Evolutionary conservation across 1,140 invertebrate species (phyloP).

Genomic region (Galendromus occidentalis): DNA sequence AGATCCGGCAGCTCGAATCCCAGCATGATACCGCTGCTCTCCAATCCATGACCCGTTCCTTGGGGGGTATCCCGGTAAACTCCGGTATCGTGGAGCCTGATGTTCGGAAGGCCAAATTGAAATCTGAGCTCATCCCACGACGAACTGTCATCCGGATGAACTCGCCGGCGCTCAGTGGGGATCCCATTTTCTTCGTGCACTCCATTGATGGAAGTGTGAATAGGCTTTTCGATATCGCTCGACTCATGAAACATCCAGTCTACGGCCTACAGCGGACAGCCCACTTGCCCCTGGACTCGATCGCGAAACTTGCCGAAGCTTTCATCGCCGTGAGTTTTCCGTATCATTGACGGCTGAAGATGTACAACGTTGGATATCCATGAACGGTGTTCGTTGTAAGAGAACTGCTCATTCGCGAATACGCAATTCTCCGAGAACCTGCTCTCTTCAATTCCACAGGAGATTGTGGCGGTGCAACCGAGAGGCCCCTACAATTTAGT

Average conservation of each 20-base stretch:
- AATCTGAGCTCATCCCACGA: constrained; percentile 31
- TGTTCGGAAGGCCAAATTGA: background rate
- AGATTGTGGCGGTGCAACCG: constrained; percentile 53
- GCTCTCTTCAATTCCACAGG: constrained; percentile 25
- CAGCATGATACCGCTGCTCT: constrained; percentile 16
- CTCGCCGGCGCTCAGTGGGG: constrained; percentile 21
- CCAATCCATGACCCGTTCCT: constrained; percentile 21
- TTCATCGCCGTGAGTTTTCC: constrained; percentile 43
- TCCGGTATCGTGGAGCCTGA: background rate
- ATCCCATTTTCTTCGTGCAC: constrained; percentile 54
- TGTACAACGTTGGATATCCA: too few species aligned
- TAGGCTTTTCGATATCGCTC: constrained; percentile 44
- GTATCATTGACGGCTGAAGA: too few species aligned
- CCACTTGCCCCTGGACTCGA: constrained; percentile 42
- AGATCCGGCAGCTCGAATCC: constrained; percentile 42
- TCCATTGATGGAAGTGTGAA: constrained; percentile 72
- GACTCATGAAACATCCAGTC: constrained; percentile 47
- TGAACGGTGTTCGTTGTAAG: too few species aligned
- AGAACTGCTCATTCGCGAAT: too few species aligned
- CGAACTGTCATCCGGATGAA: constrained; percentile 32
- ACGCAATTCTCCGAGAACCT: too few species aligned
- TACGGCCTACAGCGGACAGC: constrained; percentile 72
- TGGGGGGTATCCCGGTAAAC: constrained; percentile 14
- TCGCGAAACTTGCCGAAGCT: constrained; percentile 49
- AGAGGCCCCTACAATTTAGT: constrained; percentile 61